Conservation (phyloP, 2,888 invertebrate species). For the Eupithecia subfuscata region DNA sequence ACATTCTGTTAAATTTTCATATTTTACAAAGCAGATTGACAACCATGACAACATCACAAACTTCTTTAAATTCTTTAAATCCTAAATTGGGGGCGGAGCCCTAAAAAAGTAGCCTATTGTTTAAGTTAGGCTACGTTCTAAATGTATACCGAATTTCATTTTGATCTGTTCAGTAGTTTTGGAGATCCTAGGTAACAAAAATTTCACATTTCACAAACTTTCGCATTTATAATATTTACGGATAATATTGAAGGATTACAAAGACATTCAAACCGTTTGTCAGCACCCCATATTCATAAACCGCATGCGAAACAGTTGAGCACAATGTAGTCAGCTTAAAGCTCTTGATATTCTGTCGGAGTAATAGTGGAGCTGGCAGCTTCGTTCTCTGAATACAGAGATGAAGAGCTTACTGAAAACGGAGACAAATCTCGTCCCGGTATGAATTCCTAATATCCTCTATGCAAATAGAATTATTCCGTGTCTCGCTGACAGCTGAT, state of each 20-base stretch:
- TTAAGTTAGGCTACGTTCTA: too few species aligned
- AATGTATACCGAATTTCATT: too few species aligned
- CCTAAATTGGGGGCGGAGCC: too few species aligned
- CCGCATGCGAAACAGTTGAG: neutral
- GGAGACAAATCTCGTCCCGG: constrained; percentile 8
- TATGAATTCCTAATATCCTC: constrained; percentile 10
- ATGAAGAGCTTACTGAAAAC: constrained; percentile 4
- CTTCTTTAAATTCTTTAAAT: too few species aligned
- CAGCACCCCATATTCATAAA: neutral
- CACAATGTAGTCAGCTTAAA: neutral
- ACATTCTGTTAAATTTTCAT: too few species aligned
- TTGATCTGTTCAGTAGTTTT: too few species aligned
- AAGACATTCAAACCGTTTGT: neutral
- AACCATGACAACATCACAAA: too few species aligned
- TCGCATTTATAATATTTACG: neutral
- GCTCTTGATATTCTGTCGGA: neutral
- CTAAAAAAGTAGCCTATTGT: too few species aligned
- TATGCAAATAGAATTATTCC: constrained; percentile 12
- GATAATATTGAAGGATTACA: too few species aligned
- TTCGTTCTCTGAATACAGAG: constrained; percentile 3
- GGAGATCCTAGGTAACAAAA: too few species aligned
- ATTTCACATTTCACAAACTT: neutral
- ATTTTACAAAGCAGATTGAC: too few species aligned
- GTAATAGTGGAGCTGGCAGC: neutral
- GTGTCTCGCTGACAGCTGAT: neutral